Evolutionary conservation across 1,140 invertebrate genomes (phyloP), one percentile per base, ranked within the genome.

Genomic region (Rhizoglyphus robini): DNA sequence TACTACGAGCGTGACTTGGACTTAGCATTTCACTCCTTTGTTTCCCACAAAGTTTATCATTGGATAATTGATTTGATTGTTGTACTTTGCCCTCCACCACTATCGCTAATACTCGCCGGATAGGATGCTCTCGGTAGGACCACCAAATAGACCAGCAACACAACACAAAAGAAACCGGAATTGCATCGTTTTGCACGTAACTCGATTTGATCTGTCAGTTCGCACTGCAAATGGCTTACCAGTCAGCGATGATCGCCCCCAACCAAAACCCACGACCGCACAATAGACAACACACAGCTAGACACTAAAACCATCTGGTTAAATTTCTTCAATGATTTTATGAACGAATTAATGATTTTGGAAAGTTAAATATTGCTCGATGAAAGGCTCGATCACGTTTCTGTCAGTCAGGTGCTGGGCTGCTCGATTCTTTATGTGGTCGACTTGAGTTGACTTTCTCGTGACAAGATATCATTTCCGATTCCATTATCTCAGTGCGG

Each of bases 391-490:
- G 51, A 54, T 54, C 23, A 54, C 23, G 20, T 11, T n/a, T n/a
- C 51, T 23, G 20, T 15, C 51, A 8, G 51, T 11, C 20, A 32
- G 8, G 36, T 32, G 31, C 51, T 27, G 8, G 8, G 36, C 18
- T 8, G 36, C 20, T 15, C 51, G 23, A 23, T 54, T 8, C 31
- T 5, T 54, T 54, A 46, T 54, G 8, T 54, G 51, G 51, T 54
- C 20, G 51, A 20, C 15, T 5, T 15, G 23, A 54, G 23, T 5
- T 23, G 31, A 54, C 51, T 5, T 54, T 54, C 51, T 54, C 51
- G 51, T 54, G 51, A 54, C 51, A 54, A 54, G 51, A 54, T 54
- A 8, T 23, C 51, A 54, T 54, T 54, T 54, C 51, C 51, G 51
- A 54, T 54, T 54, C 51, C 51, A 54, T 54, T 54, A 54, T 23